A percentile compares a stretch with the other conserved stretches of the same genome.
Evolutionary conservation across 1,140 invertebrate species (phyloP).

Genomic region (Coelopa frigida): DNA sequence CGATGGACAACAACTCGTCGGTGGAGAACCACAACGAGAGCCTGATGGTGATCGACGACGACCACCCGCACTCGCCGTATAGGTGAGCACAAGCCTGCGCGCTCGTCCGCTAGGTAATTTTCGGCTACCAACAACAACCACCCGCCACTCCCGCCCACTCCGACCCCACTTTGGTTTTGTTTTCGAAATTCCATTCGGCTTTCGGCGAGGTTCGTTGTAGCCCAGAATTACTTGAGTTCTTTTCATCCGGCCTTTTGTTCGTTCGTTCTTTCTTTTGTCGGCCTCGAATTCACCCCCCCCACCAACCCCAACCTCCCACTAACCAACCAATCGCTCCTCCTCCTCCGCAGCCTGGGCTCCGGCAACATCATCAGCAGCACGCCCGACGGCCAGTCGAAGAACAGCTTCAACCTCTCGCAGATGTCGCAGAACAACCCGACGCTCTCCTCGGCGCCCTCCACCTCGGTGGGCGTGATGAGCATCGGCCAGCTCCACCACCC

Average conservation of each 20-base stretch:
- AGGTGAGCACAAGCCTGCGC: conserved; percentile 16
- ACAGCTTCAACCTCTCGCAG: conserved; percentile 14
- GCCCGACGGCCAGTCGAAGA: conserved; percentile 24
- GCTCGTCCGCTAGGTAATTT: conserved; percentile 17
- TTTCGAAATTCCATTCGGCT: too few relatives aligned
- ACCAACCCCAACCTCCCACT: too few relatives aligned
- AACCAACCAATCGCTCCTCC: not conserved
- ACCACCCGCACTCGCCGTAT: conserved; percentile 36
- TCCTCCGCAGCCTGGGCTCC: conserved; percentile 24
- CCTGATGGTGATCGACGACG: conserved; percentile 32
- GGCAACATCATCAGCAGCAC: conserved; percentile 36
- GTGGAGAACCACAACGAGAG: conserved; percentile 31
- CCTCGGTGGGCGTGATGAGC: conserved; percentile 11
- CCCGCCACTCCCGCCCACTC: too few relatives aligned
- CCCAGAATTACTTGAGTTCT: conserved; percentile 7
- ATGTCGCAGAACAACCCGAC: conserved; percentile 14
- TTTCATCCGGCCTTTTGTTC: too few relatives aligned
- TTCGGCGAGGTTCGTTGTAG: conserved; percentile 8
- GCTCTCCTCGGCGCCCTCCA: conserved; percentile 17
- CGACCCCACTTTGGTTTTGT: too few relatives aligned
- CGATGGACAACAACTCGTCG: conserved; percentile 29
- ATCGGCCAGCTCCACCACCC: not conserved
- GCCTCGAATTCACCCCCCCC: too few relatives aligned
- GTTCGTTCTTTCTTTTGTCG: not conserved
- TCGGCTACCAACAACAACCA: conserved; percentile 16